Conservation (phyloP, 2,797 vertebrate species). For the Atherinosoma microstoma region DNA sequence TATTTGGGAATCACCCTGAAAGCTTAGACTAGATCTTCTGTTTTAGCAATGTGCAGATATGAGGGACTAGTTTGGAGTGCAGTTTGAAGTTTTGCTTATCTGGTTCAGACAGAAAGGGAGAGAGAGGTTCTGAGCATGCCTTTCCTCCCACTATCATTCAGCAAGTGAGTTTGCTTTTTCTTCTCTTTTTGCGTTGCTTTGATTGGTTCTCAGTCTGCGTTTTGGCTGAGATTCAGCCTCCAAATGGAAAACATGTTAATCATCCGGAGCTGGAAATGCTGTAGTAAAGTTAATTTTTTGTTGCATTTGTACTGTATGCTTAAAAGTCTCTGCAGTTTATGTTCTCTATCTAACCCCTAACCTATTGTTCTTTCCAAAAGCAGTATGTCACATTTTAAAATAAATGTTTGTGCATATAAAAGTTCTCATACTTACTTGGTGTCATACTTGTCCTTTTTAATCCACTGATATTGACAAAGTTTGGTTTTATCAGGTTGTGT, state of each 20-base stretch:
- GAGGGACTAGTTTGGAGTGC: conserved; percentile 24
- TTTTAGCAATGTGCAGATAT: conserved; percentile 16
- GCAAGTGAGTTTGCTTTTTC: conserved; percentile 52
- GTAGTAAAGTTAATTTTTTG: conserved; percentile 50
- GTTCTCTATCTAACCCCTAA: conserved; percentile 44
- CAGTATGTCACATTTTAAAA: conserved; percentile 37
- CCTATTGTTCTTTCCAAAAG: conserved; percentile 48
- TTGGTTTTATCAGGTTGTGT: conserved; percentile 21
- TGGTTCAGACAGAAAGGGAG: conserved; percentile 42
- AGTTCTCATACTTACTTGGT: conserved; percentile 13
- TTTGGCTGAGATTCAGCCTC: conserved; percentile 69
- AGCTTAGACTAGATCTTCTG: conserved; percentile 24
- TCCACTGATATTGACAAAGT: conserved; percentile 28
- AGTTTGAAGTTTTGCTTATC: conserved; percentile 41
- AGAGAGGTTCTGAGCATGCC: conserved; percentile 37
- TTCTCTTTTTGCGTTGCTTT: conserved; percentile 46
- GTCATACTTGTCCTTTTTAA: conserved; percentile 32
- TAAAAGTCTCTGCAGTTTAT: conserved; percentile 62
- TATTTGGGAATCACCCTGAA: conserved; percentile 28
- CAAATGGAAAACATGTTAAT: conserved; percentile 74
- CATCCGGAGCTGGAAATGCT: conserved; percentile 66
- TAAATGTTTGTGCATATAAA: conserved; percentile 60
- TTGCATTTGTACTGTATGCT: conserved; percentile 67
- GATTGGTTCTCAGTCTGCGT: conserved; percentile 51
- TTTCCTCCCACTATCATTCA: conserved; percentile 58